Evolutionary conservation across 2,797 vertebrate species (phyloP).

Genomic region (Myripristis murdjan): DNA sequence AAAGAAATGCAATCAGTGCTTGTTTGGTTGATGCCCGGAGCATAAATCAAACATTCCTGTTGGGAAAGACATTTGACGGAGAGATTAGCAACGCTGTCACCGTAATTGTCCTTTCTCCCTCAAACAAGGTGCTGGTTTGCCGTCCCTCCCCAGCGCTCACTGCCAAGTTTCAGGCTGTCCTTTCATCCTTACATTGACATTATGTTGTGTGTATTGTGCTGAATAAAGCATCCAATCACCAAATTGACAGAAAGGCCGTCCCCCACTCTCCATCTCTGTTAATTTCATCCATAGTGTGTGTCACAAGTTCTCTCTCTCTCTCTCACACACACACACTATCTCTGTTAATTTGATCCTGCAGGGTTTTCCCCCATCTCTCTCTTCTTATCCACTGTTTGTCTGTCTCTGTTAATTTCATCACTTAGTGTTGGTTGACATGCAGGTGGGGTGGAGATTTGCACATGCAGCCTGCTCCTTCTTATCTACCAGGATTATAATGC

Average conservation of each 20-base stretch:
- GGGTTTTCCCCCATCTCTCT: slow-evolving; percentile 3
- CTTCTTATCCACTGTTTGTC: slow-evolving; percentile 14
- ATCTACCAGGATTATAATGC: slow-evolving; percentile 29
- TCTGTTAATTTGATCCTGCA: slow-evolving; percentile 6
- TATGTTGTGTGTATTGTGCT: no score
- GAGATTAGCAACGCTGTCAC: slow-evolving; percentile 11
- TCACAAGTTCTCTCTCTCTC: slow-evolving; percentile 5
- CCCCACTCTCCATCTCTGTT: neutral
- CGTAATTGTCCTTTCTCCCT: neutral
- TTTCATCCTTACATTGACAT: neutral
- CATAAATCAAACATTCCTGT: neutral
- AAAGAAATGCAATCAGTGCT: neutral
- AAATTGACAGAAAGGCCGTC: neutral
- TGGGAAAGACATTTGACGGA: slow-evolving; percentile 11
- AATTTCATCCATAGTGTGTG: slow-evolving; percentile 2
- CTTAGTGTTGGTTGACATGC: slow-evolving; percentile 1
- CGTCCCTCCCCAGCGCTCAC: neutral
- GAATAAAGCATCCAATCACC: slow-evolving; percentile 6
- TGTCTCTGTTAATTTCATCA: slow-evolving; percentile 32
- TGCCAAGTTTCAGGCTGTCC: neutral
- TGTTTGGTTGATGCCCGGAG: neutral
- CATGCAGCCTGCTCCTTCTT: slow-evolving; percentile 9
- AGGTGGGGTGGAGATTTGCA: slow-evolving; percentile 21
- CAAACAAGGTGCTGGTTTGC: neutral
- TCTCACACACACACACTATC: no score